Evolutionary conservation across 1,140 invertebrate genomes (phyloP).

Genomic region (Diachasmimorpha longicaudata): DNA sequence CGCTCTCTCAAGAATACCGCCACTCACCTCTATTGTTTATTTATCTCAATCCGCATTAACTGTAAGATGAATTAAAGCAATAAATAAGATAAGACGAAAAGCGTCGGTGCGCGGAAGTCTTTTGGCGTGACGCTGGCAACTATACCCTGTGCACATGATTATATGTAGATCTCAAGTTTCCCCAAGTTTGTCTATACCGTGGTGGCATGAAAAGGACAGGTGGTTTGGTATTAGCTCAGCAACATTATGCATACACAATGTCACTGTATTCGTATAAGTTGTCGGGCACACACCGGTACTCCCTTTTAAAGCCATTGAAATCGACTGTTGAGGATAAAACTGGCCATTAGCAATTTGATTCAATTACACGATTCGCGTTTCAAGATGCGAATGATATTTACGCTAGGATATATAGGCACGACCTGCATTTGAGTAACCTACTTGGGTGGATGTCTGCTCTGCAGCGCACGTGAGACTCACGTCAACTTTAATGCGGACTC

Average conservation of each 20-base stretch:
- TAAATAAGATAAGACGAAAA: constrained; percentile 26
- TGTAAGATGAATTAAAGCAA: constrained; percentile 22
- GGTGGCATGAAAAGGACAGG: constrained; percentile 6
- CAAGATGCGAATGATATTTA: constrained; percentile 33
- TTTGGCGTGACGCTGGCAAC: constrained; percentile 17
- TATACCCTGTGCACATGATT: not conserved
- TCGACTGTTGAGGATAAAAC: constrained; percentile 36
- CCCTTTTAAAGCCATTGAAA: constrained; percentile 33
- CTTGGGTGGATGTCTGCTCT: not conserved
- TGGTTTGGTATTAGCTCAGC: not conserved
- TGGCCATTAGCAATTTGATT: constrained; percentile 51
- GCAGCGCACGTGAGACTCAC: not conserved
- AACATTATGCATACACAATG: not conserved
- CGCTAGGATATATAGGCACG: not conserved
- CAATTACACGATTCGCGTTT: constrained; percentile 47
- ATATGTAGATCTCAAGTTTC: constrained; percentile 5
- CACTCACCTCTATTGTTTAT: constrained; percentile 12
- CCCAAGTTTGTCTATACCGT: not conserved
- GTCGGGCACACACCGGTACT: not conserved
- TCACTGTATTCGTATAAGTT: not conserved
- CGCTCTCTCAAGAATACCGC: not conserved
- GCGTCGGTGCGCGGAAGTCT: constrained; percentile 24
- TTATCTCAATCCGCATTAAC: constrained; percentile 2
- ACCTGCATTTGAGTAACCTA: not conserved
- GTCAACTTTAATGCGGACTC: not conserved